phyloP scores from a whole-genome alignment of 2,797 vertebrate species.

The Pteronotus mesoamericanus region DNA sequence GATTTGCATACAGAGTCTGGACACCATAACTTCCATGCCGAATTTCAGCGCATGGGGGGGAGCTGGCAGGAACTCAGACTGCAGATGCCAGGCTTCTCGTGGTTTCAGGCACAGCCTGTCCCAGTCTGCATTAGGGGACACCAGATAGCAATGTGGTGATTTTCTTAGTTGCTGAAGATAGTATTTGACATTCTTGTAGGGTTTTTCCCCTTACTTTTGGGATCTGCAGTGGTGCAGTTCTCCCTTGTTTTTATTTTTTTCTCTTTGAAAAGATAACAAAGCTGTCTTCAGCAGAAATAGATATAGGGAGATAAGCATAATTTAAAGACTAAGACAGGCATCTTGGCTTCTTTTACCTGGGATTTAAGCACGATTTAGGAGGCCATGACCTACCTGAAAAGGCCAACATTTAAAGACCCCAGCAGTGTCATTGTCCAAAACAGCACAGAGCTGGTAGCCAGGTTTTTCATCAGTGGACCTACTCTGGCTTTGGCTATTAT shows the following conservation, averaged over 20 bases:
- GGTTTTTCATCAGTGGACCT: slow-evolving; percentile 68
- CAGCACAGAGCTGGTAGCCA: slow-evolving; percentile 80
- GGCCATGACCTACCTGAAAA: slow-evolving; percentile 11
- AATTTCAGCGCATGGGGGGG: slow-evolving; percentile 44
- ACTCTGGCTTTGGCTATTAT: slow-evolving; percentile 76
- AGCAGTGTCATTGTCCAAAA: slow-evolving; percentile 51
- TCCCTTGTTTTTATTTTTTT: slow-evolving; percentile 22
- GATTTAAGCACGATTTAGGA: slow-evolving; percentile 14
- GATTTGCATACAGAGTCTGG: slow-evolving; percentile 45
- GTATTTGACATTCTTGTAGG: slow-evolving; percentile 57
- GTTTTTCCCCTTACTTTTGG: slow-evolving; percentile 69
- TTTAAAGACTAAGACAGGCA: slow-evolving; percentile 40
- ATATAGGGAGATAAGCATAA: slow-evolving; percentile 50
- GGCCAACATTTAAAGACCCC: slow-evolving; percentile 52
- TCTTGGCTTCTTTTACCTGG: background rate
- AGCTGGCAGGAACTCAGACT: slow-evolving; percentile 68
- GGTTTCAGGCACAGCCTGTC: slow-evolving; percentile 46
- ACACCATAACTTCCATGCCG: slow-evolving; percentile 63
- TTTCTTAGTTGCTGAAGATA: slow-evolving; percentile 69
- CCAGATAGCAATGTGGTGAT: slow-evolving; percentile 28
- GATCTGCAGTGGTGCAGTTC: slow-evolving; percentile 74
- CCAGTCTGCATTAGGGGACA: slow-evolving; percentile 57
- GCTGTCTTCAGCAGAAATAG: slow-evolving; percentile 77
- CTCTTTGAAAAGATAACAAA: slow-evolving; percentile 51
- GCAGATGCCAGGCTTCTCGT: slow-evolving; percentile 63